Conservation (phyloP, 2,888 invertebrate species). For the Prostheceraeus crozeri region DNA sequence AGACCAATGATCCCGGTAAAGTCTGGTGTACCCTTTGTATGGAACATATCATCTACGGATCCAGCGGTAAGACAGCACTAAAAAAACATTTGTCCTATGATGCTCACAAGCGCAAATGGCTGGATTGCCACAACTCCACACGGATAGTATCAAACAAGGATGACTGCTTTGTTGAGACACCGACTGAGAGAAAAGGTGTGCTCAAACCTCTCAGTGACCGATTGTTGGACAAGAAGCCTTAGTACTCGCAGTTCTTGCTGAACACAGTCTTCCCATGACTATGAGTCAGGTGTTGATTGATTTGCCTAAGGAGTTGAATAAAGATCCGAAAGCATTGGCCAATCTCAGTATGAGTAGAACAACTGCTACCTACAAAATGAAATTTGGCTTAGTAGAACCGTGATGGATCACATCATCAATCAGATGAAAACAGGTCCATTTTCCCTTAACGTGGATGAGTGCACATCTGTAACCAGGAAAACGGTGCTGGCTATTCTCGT, state of each 20-base stretch:
- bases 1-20: too few species aligned
- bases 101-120: too few species aligned
- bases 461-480: slow-evolving; percentile 8
- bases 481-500: neutral
- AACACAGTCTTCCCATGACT: slow-evolving; percentile 40
- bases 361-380: slow-evolving; percentile 12
- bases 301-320: slow-evolving; percentile 26
- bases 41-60: too few species aligned
- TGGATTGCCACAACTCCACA: too few species aligned
- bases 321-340: slow-evolving; percentile 39
- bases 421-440: slow-evolving; percentile 31
- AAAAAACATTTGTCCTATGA: too few species aligned
- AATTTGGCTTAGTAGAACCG: neutral
- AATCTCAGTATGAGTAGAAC: slow-evolving; percentile 38
- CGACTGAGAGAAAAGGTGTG: too few species aligned
- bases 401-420: neutral
- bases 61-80: too few species aligned
- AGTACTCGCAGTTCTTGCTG: slow-evolving; percentile 39
- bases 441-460: slow-evolving; percentile 26
- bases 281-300: slow-evolving; percentile 39
- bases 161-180: too few species aligned
- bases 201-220: too few species aligned
- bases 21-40: too few species aligned
- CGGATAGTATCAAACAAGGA: too few species aligned
- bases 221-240: too few species aligned